Evolutionary conservation across 2,888 invertebrate species (phyloP).

Genomic region (Onchidella celtica): DNA sequence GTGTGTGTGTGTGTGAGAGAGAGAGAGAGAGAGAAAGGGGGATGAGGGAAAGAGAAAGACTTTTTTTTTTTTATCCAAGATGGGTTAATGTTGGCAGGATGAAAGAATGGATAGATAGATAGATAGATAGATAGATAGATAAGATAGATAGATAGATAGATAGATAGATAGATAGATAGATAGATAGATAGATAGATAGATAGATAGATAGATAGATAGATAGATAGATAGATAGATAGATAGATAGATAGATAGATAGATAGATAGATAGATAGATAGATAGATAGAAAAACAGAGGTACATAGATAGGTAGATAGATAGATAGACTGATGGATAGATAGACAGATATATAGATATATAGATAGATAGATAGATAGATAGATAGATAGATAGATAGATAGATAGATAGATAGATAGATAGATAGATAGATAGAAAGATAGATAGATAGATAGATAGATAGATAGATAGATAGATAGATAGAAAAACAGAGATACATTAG

Average conservation of each 20-base stretch:
- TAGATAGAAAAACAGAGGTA: too few relatives aligned
- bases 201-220: background rate
- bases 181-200: background rate
- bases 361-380: too few relatives aligned
- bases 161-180: background rate
- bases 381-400: background rate
- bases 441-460: background rate
- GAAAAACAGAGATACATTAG: background rate
- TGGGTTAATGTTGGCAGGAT: background rate
- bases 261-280: background rate
- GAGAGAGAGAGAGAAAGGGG: background rate
- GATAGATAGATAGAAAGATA: background rate
- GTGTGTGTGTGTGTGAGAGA: too few relatives aligned
- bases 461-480: background rate
- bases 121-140: too few relatives aligned
- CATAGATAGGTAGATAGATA: too few relatives aligned
- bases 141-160: background rate
- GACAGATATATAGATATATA: too few relatives aligned
- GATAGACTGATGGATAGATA: too few relatives aligned
- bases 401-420: background rate
- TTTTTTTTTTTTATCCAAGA: too few relatives aligned
- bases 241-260: background rate
- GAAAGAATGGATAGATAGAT: background rate
- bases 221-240: background rate
- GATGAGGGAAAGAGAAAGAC: background rate